Conservation (phyloP, 2,113 vertebrate species). For the Arothron firmamentum region DNA sequence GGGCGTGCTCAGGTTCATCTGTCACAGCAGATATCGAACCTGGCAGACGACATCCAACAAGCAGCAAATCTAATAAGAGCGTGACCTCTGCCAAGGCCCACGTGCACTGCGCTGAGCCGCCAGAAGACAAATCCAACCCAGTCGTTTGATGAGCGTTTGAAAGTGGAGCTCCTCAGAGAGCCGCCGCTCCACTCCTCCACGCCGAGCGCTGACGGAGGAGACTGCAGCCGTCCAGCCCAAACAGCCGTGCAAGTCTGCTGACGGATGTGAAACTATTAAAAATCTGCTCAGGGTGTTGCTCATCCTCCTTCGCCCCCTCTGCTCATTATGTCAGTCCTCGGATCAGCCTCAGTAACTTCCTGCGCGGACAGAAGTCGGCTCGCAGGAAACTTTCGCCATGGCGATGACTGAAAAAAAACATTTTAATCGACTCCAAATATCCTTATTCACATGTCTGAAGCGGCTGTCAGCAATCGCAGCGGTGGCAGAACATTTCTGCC, state of each 20-base stretch:
- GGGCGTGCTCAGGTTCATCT: slow-evolving; percentile 8
- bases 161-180: slow-evolving; percentile 5
- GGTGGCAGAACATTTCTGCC: slow-evolving; percentile 53
- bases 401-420: neutral
- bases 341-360: slow-evolving; percentile 34
- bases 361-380: too few relatives aligned
- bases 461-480: slow-evolving; percentile 38
- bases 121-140: slow-evolving; percentile 33
- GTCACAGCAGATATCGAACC: slow-evolving; percentile 12
- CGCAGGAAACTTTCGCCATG: too few relatives aligned
- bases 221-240: slow-evolving; percentile 64
- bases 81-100: slow-evolving; percentile 17
- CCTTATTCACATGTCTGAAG: slow-evolving; percentile 7
- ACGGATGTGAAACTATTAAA: slow-evolving; percentile 32
- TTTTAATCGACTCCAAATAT: slow-evolving; percentile 3
- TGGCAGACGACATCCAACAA: slow-evolving; percentile 35
- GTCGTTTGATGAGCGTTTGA: slow-evolving; percentile 23
- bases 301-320: slow-evolving; percentile 23
- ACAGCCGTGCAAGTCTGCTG: slow-evolving; percentile 64
- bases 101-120: slow-evolving; percentile 25
- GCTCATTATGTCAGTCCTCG: slow-evolving; percentile 35
- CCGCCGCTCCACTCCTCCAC: slow-evolving; percentile 2
- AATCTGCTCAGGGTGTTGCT: slow-evolving; percentile 21
- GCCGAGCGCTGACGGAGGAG: slow-evolving; percentile 51
- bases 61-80: slow-evolving; percentile 45